Evolutionary conservation across 2,113 vertebrate species (phyloP).

Genomic region (Anas platyrhynchos): DNA sequence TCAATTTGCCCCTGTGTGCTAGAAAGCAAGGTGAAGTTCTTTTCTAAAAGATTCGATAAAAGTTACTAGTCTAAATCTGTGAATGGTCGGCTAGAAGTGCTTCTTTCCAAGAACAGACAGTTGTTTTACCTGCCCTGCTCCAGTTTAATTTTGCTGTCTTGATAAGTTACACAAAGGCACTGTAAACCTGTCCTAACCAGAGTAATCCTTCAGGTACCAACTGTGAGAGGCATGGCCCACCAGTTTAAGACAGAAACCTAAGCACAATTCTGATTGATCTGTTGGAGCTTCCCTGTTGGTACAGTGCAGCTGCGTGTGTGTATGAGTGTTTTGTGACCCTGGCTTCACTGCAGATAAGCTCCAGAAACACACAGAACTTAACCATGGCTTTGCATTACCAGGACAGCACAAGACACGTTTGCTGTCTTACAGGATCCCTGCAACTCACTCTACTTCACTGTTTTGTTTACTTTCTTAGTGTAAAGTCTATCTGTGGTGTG

Average conservation of each 20-base stretch:
- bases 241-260: not conserved
- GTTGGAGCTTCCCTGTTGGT: not conserved
- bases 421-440: not conserved
- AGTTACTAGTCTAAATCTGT: not conserved
- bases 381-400: not conserved
- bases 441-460: not conserved
- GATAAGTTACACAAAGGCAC: not conserved
- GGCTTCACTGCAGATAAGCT: not conserved
- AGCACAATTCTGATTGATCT: not conserved
- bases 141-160: not conserved
- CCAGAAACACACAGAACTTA: not conserved
- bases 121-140: not conserved
- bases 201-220: not conserved
- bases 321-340: not conserved
- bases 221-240: not conserved
- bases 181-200: not conserved
- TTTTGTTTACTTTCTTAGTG: not conserved
- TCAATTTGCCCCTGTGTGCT: not conserved
- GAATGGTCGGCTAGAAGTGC: not conserved
- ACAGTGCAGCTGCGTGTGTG: not conserved
- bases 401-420: not conserved
- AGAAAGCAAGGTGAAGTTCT: not conserved
- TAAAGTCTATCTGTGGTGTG: not conserved
- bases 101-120: not conserved
- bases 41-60: not conserved